Evolutionary conservation across 2,113 vertebrate species (phyloP).

Genomic region (Nematolebias whitei): DNA sequence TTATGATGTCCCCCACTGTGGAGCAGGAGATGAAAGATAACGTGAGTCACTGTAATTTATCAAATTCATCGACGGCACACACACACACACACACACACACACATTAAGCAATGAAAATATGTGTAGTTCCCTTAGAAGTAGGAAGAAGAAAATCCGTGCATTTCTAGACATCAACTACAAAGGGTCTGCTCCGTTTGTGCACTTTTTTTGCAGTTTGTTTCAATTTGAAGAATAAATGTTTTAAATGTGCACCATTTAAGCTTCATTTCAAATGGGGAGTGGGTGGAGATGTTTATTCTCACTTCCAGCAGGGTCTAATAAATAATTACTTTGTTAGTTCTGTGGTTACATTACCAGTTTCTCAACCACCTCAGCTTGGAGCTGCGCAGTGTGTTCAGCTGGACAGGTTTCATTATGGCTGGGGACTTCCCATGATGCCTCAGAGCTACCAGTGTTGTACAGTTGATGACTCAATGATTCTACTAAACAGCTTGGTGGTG

Average conservation of each 20-base stretch:
- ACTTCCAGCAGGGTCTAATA: not conserved
- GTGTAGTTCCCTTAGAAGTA: not conserved
- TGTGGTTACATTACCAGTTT: not conserved
- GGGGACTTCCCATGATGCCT: too few species aligned
- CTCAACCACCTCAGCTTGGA: not conserved
- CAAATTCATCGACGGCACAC: not conserved
- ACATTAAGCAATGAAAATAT: not conserved
- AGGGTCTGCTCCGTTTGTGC: not conserved
- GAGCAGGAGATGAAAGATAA: conserved; percentile 76
- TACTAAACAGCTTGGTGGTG: conserved; percentile 12
- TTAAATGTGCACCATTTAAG: not conserved
- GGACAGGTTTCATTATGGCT: too few species aligned
- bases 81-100: too few species aligned
- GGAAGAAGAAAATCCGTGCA: too few species aligned
- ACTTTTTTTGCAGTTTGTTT: not conserved
- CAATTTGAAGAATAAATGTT: not conserved
- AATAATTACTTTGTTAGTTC: not conserved
- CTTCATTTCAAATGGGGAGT: not conserved
- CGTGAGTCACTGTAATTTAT: conserved; percentile 78
- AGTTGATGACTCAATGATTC: too few species aligned
- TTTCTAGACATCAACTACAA: too few species aligned
- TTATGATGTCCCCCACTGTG: conserved; percentile 95
- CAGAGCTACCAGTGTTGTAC: too few species aligned
- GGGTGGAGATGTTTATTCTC: not conserved
- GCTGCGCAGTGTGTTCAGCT: not conserved